A percentile compares a stretch with the other conserved stretches of the same genome.
These are phyloP conservation scores for Larimichthys polyactis DNA, from an alignment of 2,113 vertebrate genomes.

Conservation along the genomic window DNA sequence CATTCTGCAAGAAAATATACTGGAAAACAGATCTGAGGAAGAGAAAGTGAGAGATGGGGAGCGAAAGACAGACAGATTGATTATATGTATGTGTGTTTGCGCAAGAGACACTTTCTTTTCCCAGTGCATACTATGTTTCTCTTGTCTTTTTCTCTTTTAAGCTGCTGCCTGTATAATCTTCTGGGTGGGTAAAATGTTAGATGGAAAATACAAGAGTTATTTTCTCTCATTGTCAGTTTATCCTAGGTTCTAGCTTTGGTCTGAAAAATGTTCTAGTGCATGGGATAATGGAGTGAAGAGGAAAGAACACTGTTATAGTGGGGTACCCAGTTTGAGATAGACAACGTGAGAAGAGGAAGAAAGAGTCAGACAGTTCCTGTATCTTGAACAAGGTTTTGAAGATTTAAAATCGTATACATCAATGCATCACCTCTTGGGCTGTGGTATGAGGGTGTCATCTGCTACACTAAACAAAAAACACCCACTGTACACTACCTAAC, in stretches of 20 bases:
- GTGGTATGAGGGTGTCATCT: background rate
- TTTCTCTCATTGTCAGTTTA: conserved; percentile 16
- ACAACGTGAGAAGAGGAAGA: background rate
- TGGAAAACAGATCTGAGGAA: conserved; percentile 49
- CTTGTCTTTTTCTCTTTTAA: background rate
- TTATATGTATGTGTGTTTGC: background rate
- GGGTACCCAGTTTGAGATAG: background rate
- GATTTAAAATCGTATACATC: no score
- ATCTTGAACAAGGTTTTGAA: background rate
- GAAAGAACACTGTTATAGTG: background rate
- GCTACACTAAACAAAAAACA: background rate
- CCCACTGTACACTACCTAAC: background rate
- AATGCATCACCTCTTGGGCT: background rate
- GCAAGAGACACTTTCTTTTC: conserved; percentile 7
- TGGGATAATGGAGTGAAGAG: background rate
- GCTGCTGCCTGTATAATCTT: conserved; percentile 6
- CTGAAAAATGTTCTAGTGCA: background rate
- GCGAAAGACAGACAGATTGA: conserved; percentile 39
- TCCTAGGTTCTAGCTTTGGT: background rate
- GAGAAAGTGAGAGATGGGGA: conserved; percentile 19
- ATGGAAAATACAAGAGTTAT: conserved; percentile 6
- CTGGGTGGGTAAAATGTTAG: background rate
- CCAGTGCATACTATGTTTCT: background rate
- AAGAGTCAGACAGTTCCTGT: background rate
- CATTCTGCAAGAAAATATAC: conserved; percentile 44